A percentile compares a stretch with the other conserved stretches of the same genome.
Conservation (phyloP, 2,888 invertebrate species). For the Cecidostiba fungosa region DNA sequence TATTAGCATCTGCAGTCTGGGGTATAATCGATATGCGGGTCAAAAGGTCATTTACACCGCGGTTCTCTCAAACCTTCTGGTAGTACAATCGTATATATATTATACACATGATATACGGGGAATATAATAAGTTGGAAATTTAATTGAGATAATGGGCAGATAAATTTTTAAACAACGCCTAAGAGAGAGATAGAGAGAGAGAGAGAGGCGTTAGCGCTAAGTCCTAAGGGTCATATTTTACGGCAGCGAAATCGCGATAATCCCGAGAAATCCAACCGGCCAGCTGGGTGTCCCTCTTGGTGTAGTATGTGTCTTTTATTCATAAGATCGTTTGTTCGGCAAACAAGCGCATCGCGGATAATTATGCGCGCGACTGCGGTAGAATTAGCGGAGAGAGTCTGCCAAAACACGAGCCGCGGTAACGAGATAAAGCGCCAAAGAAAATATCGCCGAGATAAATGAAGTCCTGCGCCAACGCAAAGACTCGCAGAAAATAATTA, state of each 20-base stretch:
- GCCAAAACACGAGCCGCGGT: slow-evolving; percentile 53
- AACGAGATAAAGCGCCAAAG: slow-evolving; percentile 59
- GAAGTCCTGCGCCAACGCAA: not conserved
- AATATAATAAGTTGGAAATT: not conserved
- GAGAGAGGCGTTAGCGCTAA: slow-evolving; percentile 27
- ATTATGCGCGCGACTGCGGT: slow-evolving; percentile 48
- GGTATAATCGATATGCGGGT: slow-evolving; percentile 3
- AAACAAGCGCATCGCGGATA: slow-evolving; percentile 49
- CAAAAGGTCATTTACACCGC: slow-evolving; percentile 21
- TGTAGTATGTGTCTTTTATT: slow-evolving; percentile 47
- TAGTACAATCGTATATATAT: too few species aligned
- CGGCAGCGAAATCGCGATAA: slow-evolving; percentile 57
- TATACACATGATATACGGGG: too few species aligned
- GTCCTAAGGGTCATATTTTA: slow-evolving; percentile 51
- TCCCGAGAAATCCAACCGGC: slow-evolving; percentile 41
- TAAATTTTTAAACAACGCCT: slow-evolving; percentile 47
- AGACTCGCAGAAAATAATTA: too few species aligned
- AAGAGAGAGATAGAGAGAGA: not conserved
- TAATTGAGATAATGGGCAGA: not conserved
- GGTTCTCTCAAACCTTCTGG: not conserved
- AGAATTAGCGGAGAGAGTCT: slow-evolving; percentile 43
- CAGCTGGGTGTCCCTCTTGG: not conserved
- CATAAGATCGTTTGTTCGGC: slow-evolving; percentile 61
- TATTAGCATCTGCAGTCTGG: slow-evolving; percentile 49
- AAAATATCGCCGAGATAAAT: slow-evolving; percentile 50